These are phyloP conservation scores for Bos taurus DNA, from an alignment of 2,113 vertebrate genomes.

Conservation along the genomic window ARS-UCD2.0 NC_037338.1:87615501-87616000, in stretches of 20 bases:
- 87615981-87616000: neutral
- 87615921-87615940: neutral
- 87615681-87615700: neutral
- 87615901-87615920: neutral
- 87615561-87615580: rapidly evolving
- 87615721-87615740: neutral
- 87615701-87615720: neutral
- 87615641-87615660: neutral
- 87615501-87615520: neutral
- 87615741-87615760: neutral
- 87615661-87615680: neutral
- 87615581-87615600: neutral
- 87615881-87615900: neutral
- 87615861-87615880: neutral
- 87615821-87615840: neutral
- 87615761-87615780: rapidly evolving
- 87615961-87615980: neutral
- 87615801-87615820: neutral
- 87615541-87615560: neutral
- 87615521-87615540: neutral
- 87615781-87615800: neutral
- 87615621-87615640: neutral
- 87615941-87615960: neutral
- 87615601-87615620: neutral
- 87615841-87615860: neutral